These are phyloP conservation scores for Oreochromis spilurus DNA, from an alignment of 2,113 vertebrate species.

Conservation along the genomic window DNA sequence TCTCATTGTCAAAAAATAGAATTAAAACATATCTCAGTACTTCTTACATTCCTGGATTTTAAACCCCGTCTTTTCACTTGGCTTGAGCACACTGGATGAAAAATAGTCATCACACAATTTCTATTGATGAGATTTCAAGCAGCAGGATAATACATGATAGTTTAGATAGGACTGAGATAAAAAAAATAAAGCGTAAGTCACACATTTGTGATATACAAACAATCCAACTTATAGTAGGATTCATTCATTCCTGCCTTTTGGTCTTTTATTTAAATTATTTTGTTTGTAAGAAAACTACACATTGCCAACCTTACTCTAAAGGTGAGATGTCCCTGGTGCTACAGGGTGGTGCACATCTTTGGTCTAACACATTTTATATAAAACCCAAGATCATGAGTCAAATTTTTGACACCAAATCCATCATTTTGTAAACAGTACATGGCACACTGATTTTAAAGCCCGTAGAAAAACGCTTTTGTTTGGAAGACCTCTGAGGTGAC, in stretches of 20 bases:
- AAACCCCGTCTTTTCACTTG: not conserved
- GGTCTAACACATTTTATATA: not conserved
- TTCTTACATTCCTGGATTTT: not conserved
- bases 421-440: not conserved
- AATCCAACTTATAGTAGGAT: not conserved
- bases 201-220: not conserved
- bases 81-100: not conserved
- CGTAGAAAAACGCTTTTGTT: not conserved
- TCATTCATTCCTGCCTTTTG: not conserved
- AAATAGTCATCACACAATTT: not conserved
- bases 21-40: not conserved
- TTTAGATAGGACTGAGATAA: not conserved
- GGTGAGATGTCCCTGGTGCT: not conserved
- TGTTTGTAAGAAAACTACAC: not conserved
- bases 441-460: not conserved
- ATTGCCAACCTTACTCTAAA: fast-evolving
- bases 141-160: not conserved
- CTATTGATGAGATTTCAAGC: not conserved
- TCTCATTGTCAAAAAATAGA: not conserved
- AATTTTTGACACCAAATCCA: not conserved
- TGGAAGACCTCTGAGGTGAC: not conserved
- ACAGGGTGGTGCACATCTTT: not conserved
- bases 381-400: not conserved
- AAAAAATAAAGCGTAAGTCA: not conserved
- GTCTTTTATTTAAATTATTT: not conserved